Base-by-base conservation (phyloP, 1,140 invertebrate genomes). In the Diprion similis region DNA sequence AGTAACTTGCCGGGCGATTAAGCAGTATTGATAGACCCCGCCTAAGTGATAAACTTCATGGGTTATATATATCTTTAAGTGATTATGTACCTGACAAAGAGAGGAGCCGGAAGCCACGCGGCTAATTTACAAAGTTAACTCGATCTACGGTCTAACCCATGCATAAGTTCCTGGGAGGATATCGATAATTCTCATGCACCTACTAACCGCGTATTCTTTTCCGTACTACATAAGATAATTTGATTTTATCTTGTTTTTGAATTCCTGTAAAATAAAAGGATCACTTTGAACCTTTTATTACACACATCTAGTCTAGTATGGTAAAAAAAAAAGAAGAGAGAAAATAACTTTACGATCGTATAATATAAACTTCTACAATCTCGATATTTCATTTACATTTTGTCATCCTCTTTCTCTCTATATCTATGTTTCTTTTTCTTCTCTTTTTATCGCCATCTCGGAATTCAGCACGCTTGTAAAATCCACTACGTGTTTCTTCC, bases 41-140 rank as follows among this genome's bases (percentile, higher is more conserved):
- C 11, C 51, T 59, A 59, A 59, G 51, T 59, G 51, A 59, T 59
- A 59, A 59, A 59, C 51, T 59, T 59, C 51, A 59, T 59, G 51
- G 51, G 9, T n/a, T n/a, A 59, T 6, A 37, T 37, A 37, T 37
- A 59, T 59, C 51, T 59, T 59, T 59, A 17, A 59, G 51, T 59
- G n/a, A 59, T 59, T 59, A 59, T 59, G n/a, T 17, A 3, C 51
- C n/a, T 13, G n/a, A 13, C n/a, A 59, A 59, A 59, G 51, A 59
- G 51, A 17, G 24, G 24, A 37, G 51, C 11, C 4, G 24, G 24
- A 37, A 37, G 24, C 24, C 24, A 37, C 1, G 24, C n/a, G 51
- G 51, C 11, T 59, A 59, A 59, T 59, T 59, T 59, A 17, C 11
- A 9, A 13, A 17, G 3, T 59, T 17, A 9, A 59, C 6, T 59